Conservation (phyloP, 2,888 invertebrate genomes). For the Selenia dentaria region DNA sequence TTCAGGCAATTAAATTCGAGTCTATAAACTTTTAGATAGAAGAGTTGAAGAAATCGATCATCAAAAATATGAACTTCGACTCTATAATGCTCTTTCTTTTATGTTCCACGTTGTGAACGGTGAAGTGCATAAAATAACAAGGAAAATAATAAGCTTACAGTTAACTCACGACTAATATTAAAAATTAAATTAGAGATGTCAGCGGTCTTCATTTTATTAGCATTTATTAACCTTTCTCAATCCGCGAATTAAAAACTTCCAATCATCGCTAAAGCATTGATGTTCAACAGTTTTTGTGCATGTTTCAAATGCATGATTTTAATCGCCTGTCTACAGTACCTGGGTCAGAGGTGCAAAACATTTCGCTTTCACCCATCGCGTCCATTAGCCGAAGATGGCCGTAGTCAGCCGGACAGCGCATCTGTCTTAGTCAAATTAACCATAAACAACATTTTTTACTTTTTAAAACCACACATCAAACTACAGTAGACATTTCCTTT, state of each 20-base stretch:
- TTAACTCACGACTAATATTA: neutral
- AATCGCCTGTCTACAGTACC: slow-evolving; percentile 24
- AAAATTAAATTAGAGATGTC: slow-evolving; percentile 5
- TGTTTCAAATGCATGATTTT: slow-evolving; percentile 23
- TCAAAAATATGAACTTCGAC: no score
- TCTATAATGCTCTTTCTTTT: no score
- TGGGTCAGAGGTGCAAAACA: slow-evolving; percentile 69
- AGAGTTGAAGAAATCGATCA: no score
- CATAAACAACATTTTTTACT: slow-evolving; percentile 65
- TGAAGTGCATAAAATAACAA: no score
- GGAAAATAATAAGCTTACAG: no score
- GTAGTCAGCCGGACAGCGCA: slow-evolving; percentile 46
- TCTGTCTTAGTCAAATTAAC: slow-evolving; percentile 71
- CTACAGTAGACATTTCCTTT: slow-evolving; percentile 10
- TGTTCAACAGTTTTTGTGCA: slow-evolving; percentile 15
- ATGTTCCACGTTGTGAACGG: no score
- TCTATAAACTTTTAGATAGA: no score
- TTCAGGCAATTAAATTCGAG: no score
- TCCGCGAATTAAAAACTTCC: slow-evolving; percentile 10
- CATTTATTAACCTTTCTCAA: slow-evolving; percentile 17
- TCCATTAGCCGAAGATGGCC: slow-evolving; percentile 57
- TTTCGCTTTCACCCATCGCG: slow-evolving; percentile 66
- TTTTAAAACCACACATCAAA: slow-evolving; percentile 44
- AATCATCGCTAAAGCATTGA: slow-evolving; percentile 14
- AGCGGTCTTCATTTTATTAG: slow-evolving; percentile 11